A percentile compares a stretch with the other conserved stretches of the same genome.
Evolutionary conservation across 2,113 vertebrate genomes (phyloP).

Genomic region (Cyprinodon variegatus): DNA sequence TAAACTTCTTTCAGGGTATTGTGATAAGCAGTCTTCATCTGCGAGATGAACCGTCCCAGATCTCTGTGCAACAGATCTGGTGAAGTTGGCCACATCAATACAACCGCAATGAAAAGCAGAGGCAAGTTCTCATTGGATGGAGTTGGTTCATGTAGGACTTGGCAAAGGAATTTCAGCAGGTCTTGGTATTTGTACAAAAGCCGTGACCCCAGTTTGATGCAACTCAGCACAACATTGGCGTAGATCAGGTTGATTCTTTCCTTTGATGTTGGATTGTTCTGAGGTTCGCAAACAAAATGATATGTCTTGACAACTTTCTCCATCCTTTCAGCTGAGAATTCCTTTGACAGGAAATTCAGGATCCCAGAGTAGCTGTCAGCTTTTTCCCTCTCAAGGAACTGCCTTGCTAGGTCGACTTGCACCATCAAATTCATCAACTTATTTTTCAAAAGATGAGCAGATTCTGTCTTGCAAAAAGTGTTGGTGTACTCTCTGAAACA

Average conservation of each 20-base stretch:
- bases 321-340: conserved; percentile 4
- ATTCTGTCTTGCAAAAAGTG: conserved; percentile 65
- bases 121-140: conserved; percentile 28
- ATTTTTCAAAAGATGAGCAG: conserved; percentile 29
- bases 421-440: background rate
- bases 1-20: conserved; percentile 50
- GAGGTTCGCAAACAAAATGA: background rate
- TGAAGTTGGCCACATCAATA: conserved; percentile 66
- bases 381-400: conserved; percentile 58
- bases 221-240: conserved; percentile 65
- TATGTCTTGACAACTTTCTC: conserved; percentile 40
- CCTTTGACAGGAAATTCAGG: conserved; percentile 45
- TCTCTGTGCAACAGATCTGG: accelerated
- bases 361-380: conserved; percentile 69
- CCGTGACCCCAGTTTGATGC: conserved; percentile 48
- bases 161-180: accelerated
- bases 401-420: background rate
- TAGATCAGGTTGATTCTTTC: conserved; percentile 67
- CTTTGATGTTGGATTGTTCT: background rate
- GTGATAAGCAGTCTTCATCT: conserved; percentile 56
- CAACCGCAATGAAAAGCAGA: conserved; percentile 63
- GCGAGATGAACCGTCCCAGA: conserved; percentile 50
- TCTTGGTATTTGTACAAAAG: accelerated
- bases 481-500: conserved; percentile 60
- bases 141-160: background rate